Base-by-base conservation (phyloP, 2,888 invertebrate genomes). In the Ennomos quercinarius region DNA sequence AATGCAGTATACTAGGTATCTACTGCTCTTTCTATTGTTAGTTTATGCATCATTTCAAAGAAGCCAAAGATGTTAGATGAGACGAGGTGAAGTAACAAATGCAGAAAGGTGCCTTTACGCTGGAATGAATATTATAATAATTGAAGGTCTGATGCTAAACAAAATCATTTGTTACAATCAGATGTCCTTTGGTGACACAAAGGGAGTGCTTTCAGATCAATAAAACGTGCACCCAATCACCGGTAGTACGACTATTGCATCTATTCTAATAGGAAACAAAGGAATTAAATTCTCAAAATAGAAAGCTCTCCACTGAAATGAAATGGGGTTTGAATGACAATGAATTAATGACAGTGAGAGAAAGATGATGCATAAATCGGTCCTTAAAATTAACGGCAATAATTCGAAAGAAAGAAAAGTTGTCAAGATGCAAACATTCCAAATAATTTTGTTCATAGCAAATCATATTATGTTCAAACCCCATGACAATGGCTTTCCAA, bases 351-450 rank as follows among this genome's bases (percentile, higher is more conserved):
- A 79, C 66, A 74, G 71, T 77, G 77, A 79, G 78, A 79, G 64
- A 76, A 72, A 77, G 60, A 84, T 82, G 83, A 88, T 86, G 86
- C 87, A 86, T 81, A 84, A 81, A 76, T 71, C 58, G 68, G 75
- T 78, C 82, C 82, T 86, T 86, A 71, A 79, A 61, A 73, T 77
- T 77, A 82, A 79, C 59, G 69, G 77, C 78, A 78, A 81, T 75
- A 71, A 76, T 75, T 73, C 61, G 61, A 75, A 79, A 77, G 77
- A 86, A 89, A 91, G 83, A 87, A 88, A 90, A 92, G 91, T 91
- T 91, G 92, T 92, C 92, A 92, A 92, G 92, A 92, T 92, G 92
- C 92, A 91, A 88, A 91, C 91, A 91, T 91, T 91, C 91, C 87
- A 87, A 87, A 86, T 81, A 78, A 87, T 80, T 79, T 79, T 70